A percentile compares a stretch with the other conserved stretches of the same genome.
Conservation (phyloP, 1,140 invertebrate species). For the Macrosteles quadrilineatus region DNA sequence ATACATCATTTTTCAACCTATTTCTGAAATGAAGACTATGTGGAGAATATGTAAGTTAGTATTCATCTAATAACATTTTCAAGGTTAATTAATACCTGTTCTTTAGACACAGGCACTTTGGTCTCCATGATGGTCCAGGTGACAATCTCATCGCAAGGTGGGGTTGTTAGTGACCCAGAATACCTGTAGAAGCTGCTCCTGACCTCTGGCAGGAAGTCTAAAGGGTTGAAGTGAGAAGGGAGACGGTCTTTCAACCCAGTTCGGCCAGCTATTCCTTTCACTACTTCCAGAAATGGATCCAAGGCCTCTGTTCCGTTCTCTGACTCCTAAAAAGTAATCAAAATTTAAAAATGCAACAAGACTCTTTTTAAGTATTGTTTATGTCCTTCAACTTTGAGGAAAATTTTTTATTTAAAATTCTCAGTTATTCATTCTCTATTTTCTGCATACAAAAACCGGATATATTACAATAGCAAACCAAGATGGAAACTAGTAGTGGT, state of each 20-base stretch:
- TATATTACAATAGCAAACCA: too few species aligned
- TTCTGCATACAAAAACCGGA: too few species aligned
- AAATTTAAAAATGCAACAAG: too few species aligned
- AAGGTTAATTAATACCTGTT: constrained; percentile 57
- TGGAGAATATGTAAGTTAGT: too few species aligned
- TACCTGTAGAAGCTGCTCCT: constrained; percentile 64
- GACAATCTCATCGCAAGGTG: constrained; percentile 69
- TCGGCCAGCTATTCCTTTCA: constrained; percentile 46
- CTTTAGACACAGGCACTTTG: constrained; percentile 58
- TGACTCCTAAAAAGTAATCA: constrained; percentile 48
- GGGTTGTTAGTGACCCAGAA: constrained; percentile 74
- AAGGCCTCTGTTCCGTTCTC: constrained; percentile 54
- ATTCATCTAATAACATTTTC: not conserved
- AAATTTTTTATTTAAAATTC: too few species aligned
- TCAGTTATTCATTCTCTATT: too few species aligned
- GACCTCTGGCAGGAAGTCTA: constrained; percentile 56
- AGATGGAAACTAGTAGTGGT: too few species aligned
- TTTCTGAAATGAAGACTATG: too few species aligned
- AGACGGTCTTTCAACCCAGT: constrained; percentile 36
- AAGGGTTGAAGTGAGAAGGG: constrained; percentile 48
- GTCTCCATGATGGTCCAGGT: constrained; percentile 70
- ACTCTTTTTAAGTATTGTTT: too few species aligned
- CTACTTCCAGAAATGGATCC: constrained; percentile 51
- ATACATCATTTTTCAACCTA: too few species aligned
- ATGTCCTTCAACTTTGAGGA: too few species aligned